These are phyloP conservation scores for Prinia subflava DNA, from an alignment of 2,113 vertebrate genomes.

Conservation along the genomic window DNA sequence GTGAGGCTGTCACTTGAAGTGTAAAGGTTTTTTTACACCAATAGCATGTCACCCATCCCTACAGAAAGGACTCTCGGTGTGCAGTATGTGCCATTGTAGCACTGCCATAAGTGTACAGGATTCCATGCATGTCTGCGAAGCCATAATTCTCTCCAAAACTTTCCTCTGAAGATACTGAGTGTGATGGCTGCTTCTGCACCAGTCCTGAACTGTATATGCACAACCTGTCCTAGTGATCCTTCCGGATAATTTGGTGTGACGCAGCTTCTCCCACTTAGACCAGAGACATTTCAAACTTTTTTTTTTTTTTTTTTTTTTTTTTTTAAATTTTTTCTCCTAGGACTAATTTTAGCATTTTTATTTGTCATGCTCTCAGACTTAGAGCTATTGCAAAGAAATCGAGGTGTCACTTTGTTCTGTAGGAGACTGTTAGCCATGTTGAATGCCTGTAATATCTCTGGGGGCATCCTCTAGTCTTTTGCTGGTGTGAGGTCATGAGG, in stretches of 20 bases:
- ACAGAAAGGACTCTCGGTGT: constrained; percentile 24
- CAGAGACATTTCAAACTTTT: background rate
- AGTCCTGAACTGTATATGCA: constrained; percentile 59
- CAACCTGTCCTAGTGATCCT: constrained; percentile 37
- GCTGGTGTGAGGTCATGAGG: background rate
- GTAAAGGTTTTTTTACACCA: background rate
- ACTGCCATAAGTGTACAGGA: constrained; percentile 33
- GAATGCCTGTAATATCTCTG: background rate
- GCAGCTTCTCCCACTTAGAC: constrained; percentile 6
- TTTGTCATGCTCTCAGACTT: constrained; percentile 16
- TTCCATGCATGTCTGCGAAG: constrained; percentile 28
- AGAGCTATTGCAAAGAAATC: background rate
- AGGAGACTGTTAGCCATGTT: background rate
- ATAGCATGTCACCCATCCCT: constrained; percentile 38
- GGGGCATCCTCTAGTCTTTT: background rate
- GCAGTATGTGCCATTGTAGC: background rate
- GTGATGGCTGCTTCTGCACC: constrained; percentile 37
- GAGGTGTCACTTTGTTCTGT: background rate
- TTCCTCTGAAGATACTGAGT: constrained; percentile 19
- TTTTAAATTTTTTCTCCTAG: fast-evolving
- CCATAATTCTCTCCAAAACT: constrained; percentile 39
- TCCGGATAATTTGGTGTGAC: constrained; percentile 16
- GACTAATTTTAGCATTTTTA: constrained; percentile 3
- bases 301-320: no score
- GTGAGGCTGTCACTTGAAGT: background rate